These are phyloP conservation scores for Chloroceryle inda DNA, from an alignment of 2,797 vertebrate species.

Conservation along the genomic window DNA sequence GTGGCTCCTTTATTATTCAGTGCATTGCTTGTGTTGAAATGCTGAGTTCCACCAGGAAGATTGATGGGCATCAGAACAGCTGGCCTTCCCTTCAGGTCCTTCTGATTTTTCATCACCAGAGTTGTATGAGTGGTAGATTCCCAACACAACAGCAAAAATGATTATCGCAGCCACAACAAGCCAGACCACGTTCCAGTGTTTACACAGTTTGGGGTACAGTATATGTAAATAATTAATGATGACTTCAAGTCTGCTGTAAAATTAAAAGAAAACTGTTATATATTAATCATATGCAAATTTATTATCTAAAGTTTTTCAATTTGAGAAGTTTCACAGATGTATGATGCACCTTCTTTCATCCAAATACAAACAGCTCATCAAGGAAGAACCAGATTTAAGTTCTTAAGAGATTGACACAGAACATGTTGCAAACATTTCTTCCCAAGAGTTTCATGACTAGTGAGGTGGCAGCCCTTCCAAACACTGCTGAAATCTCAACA, in stretches of 20 bases:
- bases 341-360: neutral
- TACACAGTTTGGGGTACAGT: slow-evolving; percentile 83
- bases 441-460: neutral
- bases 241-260: slow-evolving; percentile 86
- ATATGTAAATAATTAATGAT: slow-evolving; percentile 82
- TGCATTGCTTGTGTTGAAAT: slow-evolving; percentile 78
- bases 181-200: slow-evolving; percentile 84
- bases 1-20: slow-evolving; percentile 64
- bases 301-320: neutral
- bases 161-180: slow-evolving; percentile 80
- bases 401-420: neutral
- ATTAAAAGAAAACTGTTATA: slow-evolving; percentile 40
- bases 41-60: slow-evolving; percentile 84
- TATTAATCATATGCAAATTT: neutral
- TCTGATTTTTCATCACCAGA: slow-evolving; percentile 80
- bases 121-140: slow-evolving; percentile 81
- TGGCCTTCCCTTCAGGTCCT: slow-evolving; percentile 73
- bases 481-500: neutral
- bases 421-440: neutral
- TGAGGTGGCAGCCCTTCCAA: neutral
- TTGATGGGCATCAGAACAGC: slow-evolving; percentile 79
- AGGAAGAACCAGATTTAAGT: neutral
- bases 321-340: neutral
- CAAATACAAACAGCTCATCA: neutral
- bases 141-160: slow-evolving; percentile 80